Base-by-base conservation (phyloP, 2,888 invertebrate genomes). In the Eurytoma californica region DNA sequence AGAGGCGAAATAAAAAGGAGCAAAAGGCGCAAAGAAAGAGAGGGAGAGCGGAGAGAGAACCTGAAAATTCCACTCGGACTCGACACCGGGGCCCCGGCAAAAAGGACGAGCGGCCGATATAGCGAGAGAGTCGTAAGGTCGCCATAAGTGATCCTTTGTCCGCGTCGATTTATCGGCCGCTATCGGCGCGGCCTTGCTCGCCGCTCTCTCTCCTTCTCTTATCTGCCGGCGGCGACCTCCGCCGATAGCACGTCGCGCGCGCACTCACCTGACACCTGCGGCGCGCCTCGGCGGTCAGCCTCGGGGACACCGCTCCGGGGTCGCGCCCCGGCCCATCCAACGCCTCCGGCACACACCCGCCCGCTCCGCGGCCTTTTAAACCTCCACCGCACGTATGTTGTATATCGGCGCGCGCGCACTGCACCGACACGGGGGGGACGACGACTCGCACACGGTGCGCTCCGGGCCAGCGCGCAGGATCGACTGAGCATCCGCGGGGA, bases 211-310 rank as follows among this genome's bases (percentile, higher is more conserved):
- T n/a, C n/a, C n/a, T n/a, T n/a, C 24, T 14, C 3, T 5, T 39
- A 18, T 20, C 13, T 16, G 49, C 4, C 30, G 30, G 30, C 30
- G 30, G 30, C 30, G 30, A 30, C 30, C 30, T 30, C 30, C 30
- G 39, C 39, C 7, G 39, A 39, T 39, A 39, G 39, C n/a, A n/a
- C 39, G 30, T 2, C 30, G 30, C 30, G 30, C 20, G 49, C 14
- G 65, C 68, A 79, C 79, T 79, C 79, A 72, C 77, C 77, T 77
- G 77, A 72, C 77, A 72, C 72, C 72, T 77, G 72, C 65, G 30
- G 61, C 60, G 53, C 61, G 61, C 53, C 49, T 24, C 55, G 72
- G n/a, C 70, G 57, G 77, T 66, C 77, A 77, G 77, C 55, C 39
- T 63, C 53, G 68, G 39, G 39, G 39, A 2, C 7, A 4, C 39